Percentiles rank a stretch among this genome's conserved stretches.
Conservation (phyloP, 2,113 vertebrate species). For the Callithrix jacchus region DNA sequence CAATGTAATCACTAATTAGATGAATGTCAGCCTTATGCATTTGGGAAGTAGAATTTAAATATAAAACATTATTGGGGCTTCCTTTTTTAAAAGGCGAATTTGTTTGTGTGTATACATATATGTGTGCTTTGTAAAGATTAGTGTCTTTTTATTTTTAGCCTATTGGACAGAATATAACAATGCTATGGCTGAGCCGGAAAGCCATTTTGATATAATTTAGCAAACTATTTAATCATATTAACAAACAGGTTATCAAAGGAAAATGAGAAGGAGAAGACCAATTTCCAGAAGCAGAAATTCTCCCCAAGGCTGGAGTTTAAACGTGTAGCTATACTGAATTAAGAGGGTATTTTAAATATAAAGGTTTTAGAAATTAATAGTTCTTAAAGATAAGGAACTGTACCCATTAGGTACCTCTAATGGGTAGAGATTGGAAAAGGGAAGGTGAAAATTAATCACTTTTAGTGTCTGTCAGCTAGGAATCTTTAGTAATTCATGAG, state of each 20-base stretch:
- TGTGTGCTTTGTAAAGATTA: background rate
- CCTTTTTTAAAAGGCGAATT: background rate
- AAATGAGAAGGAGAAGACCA: slow-evolving; percentile 11
- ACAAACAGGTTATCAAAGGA: background rate
- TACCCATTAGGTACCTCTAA: background rate
- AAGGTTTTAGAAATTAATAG: background rate
- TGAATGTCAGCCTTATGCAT: background rate
- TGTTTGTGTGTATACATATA: background rate
- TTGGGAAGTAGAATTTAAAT: slow-evolving; percentile 31
- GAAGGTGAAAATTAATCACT: slow-evolving; percentile 6
- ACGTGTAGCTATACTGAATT: background rate
- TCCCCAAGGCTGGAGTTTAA: background rate
- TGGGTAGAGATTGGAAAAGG: background rate
- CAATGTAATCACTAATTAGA: background rate
- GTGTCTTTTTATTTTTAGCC: background rate
- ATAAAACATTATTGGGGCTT: background rate
- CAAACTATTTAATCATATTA: slow-evolving; percentile 18
- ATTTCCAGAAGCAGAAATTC: slow-evolving; percentile 33
- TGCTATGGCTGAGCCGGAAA: background rate
- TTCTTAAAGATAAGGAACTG: slow-evolving; percentile 20
- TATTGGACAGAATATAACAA: background rate
- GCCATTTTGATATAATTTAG: background rate
- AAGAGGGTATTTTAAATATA: background rate
- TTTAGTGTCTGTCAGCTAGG: background rate
- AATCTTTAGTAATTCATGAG: background rate